Evolutionary conservation across 1,140 invertebrate genomes (phyloP).

Genomic region (Adoxophyes honmai): DNA sequence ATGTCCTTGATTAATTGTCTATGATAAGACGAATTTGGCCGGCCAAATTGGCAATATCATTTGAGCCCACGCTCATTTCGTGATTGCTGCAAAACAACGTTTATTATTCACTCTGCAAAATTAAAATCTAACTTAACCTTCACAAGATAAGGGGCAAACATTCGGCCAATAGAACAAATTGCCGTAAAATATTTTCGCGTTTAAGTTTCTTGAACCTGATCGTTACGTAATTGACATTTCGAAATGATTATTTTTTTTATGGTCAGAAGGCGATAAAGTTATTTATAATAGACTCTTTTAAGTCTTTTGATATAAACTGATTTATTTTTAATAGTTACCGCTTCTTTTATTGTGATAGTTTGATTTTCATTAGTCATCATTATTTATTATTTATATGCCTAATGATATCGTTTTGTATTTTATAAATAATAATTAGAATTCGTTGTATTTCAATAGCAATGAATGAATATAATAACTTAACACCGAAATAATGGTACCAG

Average conservation of each 20-base stretch:
- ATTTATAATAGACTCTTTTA: no score
- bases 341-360: no score
- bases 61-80: slow-evolving; percentile 1
- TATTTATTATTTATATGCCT: no score
- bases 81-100: background rate
- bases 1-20: slow-evolving; percentile 11
- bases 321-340: no score
- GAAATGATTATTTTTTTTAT: background rate
- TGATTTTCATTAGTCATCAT: no score
- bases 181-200: background rate
- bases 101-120: background rate
- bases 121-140: background rate
- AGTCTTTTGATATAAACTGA: no score
- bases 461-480: no score
- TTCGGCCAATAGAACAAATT: background rate
- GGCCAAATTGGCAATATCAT: slow-evolving; percentile 7
- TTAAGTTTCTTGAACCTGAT: slow-evolving; percentile 1
- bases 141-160: background rate
- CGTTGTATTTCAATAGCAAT: no score
- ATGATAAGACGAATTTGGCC: slow-evolving; percentile 11
- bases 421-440: no score
- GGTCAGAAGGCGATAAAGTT: background rate
- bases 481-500: no score
- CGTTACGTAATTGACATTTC: background rate
- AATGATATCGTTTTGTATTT: no score